A percentile compares a stretch with the other conserved stretches of the same genome.
Conservation (phyloP, 2,797 vertebrate genomes). For the Varecia variegata region DNA sequence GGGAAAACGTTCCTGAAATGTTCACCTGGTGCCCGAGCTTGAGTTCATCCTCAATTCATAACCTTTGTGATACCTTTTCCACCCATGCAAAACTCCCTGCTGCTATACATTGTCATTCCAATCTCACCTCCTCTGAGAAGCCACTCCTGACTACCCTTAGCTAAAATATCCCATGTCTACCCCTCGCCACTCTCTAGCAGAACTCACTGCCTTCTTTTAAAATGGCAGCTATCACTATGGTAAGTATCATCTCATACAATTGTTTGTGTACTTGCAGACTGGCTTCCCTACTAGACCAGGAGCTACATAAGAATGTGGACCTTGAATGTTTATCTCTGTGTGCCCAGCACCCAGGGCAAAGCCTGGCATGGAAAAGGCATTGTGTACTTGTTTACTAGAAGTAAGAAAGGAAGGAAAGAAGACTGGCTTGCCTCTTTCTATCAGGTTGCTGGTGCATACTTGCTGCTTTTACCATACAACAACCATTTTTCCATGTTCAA, state of each 20-base stretch:
- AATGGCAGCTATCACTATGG: background rate
- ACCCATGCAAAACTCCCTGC: background rate
- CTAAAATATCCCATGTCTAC: too few species aligned
- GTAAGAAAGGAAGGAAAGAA: background rate
- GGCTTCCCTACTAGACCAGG: background rate
- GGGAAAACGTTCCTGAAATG: background rate
- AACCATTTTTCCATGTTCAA: background rate
- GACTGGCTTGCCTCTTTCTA: background rate
- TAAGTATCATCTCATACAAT: background rate
- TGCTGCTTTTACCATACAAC: background rate
- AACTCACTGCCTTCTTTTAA: background rate
- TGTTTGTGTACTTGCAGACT: background rate
- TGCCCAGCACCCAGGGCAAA: background rate
- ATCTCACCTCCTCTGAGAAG: background rate
- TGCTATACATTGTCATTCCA: background rate
- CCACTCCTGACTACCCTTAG: too few species aligned
- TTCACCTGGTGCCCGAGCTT: rapidly evolving
- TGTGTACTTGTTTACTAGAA: background rate
- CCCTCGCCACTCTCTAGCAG: background rate
- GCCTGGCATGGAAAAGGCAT: background rate
- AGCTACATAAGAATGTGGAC: background rate
- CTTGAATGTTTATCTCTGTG: background rate
- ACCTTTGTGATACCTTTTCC: background rate
- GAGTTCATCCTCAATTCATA: background rate
- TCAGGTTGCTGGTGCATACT: background rate